Evolutionary conservation across 2,113 vertebrate species (phyloP).

Genomic region (Paracanthobrama guichenoti): DNA sequence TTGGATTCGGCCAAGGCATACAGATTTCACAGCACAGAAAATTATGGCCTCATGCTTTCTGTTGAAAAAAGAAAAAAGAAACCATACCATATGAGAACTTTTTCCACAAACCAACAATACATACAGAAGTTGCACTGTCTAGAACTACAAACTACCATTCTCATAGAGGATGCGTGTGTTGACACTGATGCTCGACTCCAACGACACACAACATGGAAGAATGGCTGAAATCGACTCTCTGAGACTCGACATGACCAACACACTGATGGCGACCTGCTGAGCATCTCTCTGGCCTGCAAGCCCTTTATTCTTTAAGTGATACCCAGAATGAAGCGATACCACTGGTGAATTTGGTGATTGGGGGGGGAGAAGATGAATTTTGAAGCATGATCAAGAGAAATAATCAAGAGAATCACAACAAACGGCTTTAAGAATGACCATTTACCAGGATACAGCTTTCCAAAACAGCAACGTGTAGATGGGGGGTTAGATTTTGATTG

Average conservation of each 20-base stretch:
- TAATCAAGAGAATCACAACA: conserved; percentile 67
- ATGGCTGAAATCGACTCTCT: conserved; percentile 70
- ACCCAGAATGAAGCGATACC: conserved; percentile 76
- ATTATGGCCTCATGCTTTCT: conserved; percentile 76
- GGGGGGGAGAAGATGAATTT: conserved; percentile 70
- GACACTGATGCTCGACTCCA: conserved; percentile 69
- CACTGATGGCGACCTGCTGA: conserved; percentile 68
- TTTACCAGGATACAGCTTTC: conserved; percentile 88
- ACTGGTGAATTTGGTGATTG: conserved; percentile 80
- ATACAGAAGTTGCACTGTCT: conserved; percentile 67
- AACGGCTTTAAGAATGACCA: conserved; percentile 76
- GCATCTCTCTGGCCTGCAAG: conserved; percentile 48
- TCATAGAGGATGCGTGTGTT: conserved; percentile 68
- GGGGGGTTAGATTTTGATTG: conserved; percentile 80
- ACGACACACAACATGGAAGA: conserved; percentile 70
- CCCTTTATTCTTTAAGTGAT: conserved; percentile 61
- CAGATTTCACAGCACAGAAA: conserved; percentile 60
- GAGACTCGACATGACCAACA: conserved; percentile 76
- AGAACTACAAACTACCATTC: conserved; percentile 60
- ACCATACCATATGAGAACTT: conserved; percentile 63
- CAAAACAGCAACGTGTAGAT: conserved; percentile 83
- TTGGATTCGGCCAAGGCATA: conserved; percentile 71
- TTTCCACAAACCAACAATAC: conserved; percentile 66
- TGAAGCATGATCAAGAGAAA: conserved; percentile 70
- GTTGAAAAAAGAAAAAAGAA: conserved; percentile 39